Base-by-base conservation (phyloP, 2,797 vertebrate species). In the Enteromius thamalakanensis region DNA sequence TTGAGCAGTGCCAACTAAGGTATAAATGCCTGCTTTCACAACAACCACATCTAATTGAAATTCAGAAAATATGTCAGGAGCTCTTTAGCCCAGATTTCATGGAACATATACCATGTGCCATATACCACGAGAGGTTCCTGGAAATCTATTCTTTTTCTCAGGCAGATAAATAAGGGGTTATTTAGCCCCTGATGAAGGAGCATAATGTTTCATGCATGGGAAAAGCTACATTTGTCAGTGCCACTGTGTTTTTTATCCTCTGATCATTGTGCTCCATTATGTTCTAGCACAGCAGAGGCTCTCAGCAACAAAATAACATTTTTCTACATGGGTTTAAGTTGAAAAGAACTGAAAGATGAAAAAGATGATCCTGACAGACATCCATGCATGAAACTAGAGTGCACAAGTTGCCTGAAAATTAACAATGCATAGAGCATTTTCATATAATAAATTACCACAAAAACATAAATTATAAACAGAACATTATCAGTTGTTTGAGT, bases 211-310 rank as follows among this genome's bases (percentile, higher is more conserved):
- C 91, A 82, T 88, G 91, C 90, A 90, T 91, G 88, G 90, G 92
- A 92, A 94, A 94, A 94, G 91, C 92, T 90, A 92, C 94, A 95
- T 95, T 95, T 93, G 91, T 94, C 94, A 94, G 87, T 92, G 93
- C 92, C 93, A 94, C 89, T 45, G 86, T 82, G 90, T 91, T 92
- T 92, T 77, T 93, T 91, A 92, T 90, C 91, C 90, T 85, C 12
- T 86, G 89, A 93, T 94, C 92, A 94, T 94, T 93, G 92, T 91
- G 90, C 82, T 51, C 83, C 87, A 90, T 94, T 94, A 93, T 94
- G 90, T 92, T 84, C 81, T 45, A 89, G 87, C 71, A 81, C 91
- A 90, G 93, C 91, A 91, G 92, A 89, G 90, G 92, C 90, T 91
- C 90, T 90, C 87, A 89, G 89, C 88, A 80, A 87, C 80, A 90